Percentiles rank a stretch among this genome's conserved stretches.
These are phyloP conservation scores for Ciconia nigra DNA, from an alignment of 2,797 vertebrate species.

Conservation along the genomic window DNA sequence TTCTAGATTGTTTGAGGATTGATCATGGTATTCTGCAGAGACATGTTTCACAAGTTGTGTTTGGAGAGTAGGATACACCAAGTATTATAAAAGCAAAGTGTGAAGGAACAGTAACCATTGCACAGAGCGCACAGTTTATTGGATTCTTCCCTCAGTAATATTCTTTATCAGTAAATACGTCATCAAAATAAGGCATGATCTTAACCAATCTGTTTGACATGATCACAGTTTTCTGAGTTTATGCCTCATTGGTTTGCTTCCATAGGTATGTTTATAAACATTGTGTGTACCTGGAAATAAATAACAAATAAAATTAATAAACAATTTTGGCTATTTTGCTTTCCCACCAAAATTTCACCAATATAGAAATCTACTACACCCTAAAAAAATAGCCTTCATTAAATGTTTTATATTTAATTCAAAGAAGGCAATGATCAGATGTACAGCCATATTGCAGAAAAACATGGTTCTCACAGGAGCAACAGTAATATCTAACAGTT, in stretches of 20 bases:
- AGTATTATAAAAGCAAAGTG: background rate
- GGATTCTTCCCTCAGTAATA: background rate
- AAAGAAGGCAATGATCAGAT: background rate
- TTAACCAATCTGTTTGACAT: background rate
- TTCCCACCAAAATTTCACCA: background rate
- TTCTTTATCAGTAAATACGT: background rate
- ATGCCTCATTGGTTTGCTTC: background rate
- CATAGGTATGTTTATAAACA: background rate
- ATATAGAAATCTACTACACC: background rate
- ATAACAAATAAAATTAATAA: background rate
- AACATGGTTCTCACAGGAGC: background rate
- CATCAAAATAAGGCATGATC: background rate
- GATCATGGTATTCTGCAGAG: background rate
- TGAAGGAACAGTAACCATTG: background rate
- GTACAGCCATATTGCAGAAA: background rate
- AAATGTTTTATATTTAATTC: background rate
- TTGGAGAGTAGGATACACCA: background rate
- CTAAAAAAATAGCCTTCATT: background rate
- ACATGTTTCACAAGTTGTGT: background rate
- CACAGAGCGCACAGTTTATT: background rate
- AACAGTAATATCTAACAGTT: background rate
- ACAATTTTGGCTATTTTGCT: background rate
- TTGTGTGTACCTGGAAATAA: background rate
- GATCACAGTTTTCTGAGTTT: background rate
- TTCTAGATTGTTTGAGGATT: background rate